phyloP scores from a whole-genome alignment of 2,888 invertebrate species.

The Ochropleura leucogaster region DNA sequence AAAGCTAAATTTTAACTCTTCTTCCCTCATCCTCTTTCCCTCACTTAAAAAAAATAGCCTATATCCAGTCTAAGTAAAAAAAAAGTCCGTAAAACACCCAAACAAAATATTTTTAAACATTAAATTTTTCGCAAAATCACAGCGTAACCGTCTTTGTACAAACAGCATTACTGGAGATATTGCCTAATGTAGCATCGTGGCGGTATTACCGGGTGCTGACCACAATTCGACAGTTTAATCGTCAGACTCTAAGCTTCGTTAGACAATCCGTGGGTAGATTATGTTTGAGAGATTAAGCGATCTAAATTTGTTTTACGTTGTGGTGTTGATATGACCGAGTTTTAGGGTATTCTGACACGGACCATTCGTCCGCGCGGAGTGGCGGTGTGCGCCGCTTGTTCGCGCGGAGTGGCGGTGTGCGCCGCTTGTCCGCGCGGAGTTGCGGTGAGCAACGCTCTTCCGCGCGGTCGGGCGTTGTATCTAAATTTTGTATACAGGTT shows the following conservation, averaged over 20 bases:
- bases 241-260: constrained; percentile 35
- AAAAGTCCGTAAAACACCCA: too few species aligned
- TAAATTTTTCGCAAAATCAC: background rate
- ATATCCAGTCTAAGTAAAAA: too few species aligned
- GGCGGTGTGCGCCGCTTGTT: background rate
- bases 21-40: too few species aligned
- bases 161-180: constrained; percentile 16
- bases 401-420: background rate
- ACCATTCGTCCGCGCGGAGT: background rate
- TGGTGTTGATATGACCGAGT: constrained; percentile 1
- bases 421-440: background rate
- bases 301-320: constrained; percentile 21
- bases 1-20: too few species aligned
- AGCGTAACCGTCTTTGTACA: background rate
- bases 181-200: constrained; percentile 14
- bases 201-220: constrained; percentile 28
- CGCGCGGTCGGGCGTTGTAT: background rate
- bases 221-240: constrained; percentile 48
- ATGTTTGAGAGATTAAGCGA: constrained; percentile 24
- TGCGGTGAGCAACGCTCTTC: background rate
- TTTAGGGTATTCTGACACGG: background rate
- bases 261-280: constrained; percentile 38
- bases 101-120: too few species aligned
- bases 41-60: too few species aligned
- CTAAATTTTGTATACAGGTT: background rate